Evolutionary conservation across 1,140 invertebrate species (phyloP), one percentile per base, ranked within the genome.

Genomic region (Leptonema lineaticorne): DNA sequence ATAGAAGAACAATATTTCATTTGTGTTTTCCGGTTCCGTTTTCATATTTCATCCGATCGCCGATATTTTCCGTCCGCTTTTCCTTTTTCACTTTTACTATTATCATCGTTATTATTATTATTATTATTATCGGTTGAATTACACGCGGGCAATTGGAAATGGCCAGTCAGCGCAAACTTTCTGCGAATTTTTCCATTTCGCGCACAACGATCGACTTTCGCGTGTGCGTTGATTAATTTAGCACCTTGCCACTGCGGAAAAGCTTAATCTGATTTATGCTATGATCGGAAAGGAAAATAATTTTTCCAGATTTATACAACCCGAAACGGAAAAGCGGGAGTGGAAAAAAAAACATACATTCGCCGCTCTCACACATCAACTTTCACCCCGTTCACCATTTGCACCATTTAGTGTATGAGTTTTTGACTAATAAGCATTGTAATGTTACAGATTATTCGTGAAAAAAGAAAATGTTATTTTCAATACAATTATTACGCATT

Each of bases 41-140:
- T 41, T 41, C 37, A 53, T 53, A 53, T 53, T 53, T 53, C 48
- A 53, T n/a, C n/a, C n/a, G n/a, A n/a, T n/a, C 37, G 37, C 37
- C 37, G n/a, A n/a, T n/a, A n/a, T 41, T 41, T 41, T 11, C 9
- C 37, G n/a, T n/a, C 20, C 18, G 1, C 18, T 53, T 48, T 8
- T 16, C 5, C 24, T 53, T 26, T 53, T 20, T 22, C 24, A 18
- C 24, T 20, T 20, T 20, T 18, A 9, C 48, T n/a, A n/a, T n/a
- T n/a, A n/a, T n/a, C n/a, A n/a, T n/a, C n/a, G n/a, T n/a, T n/a
- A n/a, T n/a, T n/a, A n/a, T n/a, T n/a, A n/a, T n/a, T n/a, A n/a
- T n/a, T n/a, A n/a, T n/a, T n/a, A n/a, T n/a, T n/a, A n/a, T n/a
- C n/a, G n/a, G n/a, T n/a, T n/a, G n/a, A n/a, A n/a, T n/a, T n/a